phyloP scores from a whole-genome alignment of 2,888 invertebrate genomes.

The Dicranocentrus wangi region DNA sequence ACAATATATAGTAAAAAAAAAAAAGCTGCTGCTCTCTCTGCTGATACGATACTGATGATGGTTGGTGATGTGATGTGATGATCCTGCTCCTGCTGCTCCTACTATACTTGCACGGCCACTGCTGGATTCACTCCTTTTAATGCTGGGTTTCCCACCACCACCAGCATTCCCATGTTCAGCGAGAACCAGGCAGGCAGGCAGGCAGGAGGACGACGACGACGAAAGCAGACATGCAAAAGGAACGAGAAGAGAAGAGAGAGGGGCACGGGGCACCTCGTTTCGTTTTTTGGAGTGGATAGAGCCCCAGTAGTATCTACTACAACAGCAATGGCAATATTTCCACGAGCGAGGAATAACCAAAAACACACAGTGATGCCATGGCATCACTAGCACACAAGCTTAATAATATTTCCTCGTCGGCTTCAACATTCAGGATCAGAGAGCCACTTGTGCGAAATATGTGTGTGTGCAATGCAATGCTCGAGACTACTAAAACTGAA shows the following conservation, averaged over 20 bases:
- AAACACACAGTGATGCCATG: neutral
- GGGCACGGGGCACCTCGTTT: too few relatives aligned
- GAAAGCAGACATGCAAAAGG: neutral
- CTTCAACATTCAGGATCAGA: neutral
- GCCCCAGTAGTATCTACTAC: neutral
- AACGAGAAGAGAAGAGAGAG: too few relatives aligned
- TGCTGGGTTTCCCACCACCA: constrained; percentile 4
- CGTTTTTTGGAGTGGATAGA: too few relatives aligned
- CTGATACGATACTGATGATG: neutral
- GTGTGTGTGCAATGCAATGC: too few relatives aligned
- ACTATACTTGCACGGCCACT: constrained; percentile 24
- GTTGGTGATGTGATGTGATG: constrained; percentile 30
- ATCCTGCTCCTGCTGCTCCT: constrained; percentile 36
- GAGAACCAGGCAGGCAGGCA: neutral
- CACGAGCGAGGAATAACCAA: neutral
- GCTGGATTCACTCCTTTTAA: constrained; percentile 41
- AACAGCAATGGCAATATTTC: neutral
- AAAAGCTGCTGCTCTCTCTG: too few relatives aligned
- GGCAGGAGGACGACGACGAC: neutral
- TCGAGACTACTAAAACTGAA: neutral
- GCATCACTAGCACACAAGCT: neutral
- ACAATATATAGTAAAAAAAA: too few relatives aligned
- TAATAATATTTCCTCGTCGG: neutral
- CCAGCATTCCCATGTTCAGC: neutral
- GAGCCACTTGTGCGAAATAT: neutral